Base-by-base conservation (phyloP, 2,888 invertebrate species). In the Gortyna flavago region DNA sequence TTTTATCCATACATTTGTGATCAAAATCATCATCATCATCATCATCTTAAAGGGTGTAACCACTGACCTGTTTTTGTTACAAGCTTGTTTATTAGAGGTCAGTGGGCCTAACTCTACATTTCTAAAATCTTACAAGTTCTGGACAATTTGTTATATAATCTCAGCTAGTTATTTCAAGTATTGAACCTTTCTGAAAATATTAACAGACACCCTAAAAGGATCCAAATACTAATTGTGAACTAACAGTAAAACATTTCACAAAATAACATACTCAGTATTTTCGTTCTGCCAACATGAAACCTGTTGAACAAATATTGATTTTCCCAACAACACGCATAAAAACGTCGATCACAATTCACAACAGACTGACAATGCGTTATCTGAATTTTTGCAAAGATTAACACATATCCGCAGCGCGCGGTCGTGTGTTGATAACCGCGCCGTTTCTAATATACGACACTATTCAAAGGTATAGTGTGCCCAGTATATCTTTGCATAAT, bases 301-400 rank as follows among this genome's bases (percentile, higher is more conserved):
- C 65, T 71, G 86, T 79, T 75, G 72, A 79, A 32, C 65, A 76
- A 75, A 86, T 84, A 86, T 84, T 85, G 86, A 86, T 85, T 86
- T 83, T 66, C 51, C 72, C 38, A 66, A 77, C 65, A 73, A 65
- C 83, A 76, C 41, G 25, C 70, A 86, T 84, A 77, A 86, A 84
- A 86, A 68, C 77, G 67, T 84, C 73, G 85, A 83, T 81, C 85
- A 81, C 77, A 71, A 81, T 71, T 77, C 80, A 75, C 69, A 77
- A 66, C 70, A 68, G 72, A 65, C 86, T 69, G 83, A 64, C 86
- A 75, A 69, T 71, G 59, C 65, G 83, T 85, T 86, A 87, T 87
- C 87, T 64, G 81, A 84, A 72, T 85, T 82, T 82, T 77, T 75
- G 77, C 73, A 79, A 81, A 88, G 87, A 87, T 87, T 87, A 87